Evolutionary conservation across 2,888 invertebrate genomes (phyloP), one percentile per base, ranked within the genome.

Genomic region (Aporophyla lueneburgensis): DNA sequence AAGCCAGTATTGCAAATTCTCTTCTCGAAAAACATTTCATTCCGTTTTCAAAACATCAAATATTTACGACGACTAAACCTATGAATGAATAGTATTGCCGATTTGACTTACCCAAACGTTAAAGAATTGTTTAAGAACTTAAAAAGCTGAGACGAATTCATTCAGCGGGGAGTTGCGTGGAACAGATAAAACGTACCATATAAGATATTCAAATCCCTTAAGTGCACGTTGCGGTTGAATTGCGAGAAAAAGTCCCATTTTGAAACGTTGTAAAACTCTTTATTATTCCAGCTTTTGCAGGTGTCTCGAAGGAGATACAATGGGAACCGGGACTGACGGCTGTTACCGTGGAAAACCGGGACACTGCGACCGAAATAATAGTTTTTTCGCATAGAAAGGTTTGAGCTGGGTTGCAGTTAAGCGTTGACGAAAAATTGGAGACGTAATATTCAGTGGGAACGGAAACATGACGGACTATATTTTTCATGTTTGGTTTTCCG

Each of bases 181-280:
- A 92, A 94, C 93, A 94, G 94, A 95, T 95, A 96, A 96, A 95
- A 93, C 94, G 95, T 90, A 90, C 93, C 93, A 93, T 93, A 94
- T 96, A 96, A 96, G 96, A 95, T 96, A 96, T 96, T 96, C 96
- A 96, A 96, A 96, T 96, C 96, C 96, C 96, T 95, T 96, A 96
- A 96, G 96, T 96, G 96, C 95, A 95, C 96, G 94, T 90, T 94
- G 96, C 94, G 96, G 96, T 96, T 95, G 95, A 94, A 95, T 94
- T 94, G 96, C 94, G 96, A 92, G 96, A 96, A 96, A 96, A 96
- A 96, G 94, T 95, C 94, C 94, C 94, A 95, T 96, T 96, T 95
- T 94, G 94, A 93, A 94, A 92, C 94, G 94, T 92, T 95, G 96
- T 96, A 95, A 96, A 96, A 96, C 94, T 95, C 95, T 95, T 95